A percentile compares a stretch with the other conserved stretches of the same genome.
Evolutionary conservation across 2,113 vertebrate species (phyloP).

Genomic region (Haemorhous mexicanus): DNA sequence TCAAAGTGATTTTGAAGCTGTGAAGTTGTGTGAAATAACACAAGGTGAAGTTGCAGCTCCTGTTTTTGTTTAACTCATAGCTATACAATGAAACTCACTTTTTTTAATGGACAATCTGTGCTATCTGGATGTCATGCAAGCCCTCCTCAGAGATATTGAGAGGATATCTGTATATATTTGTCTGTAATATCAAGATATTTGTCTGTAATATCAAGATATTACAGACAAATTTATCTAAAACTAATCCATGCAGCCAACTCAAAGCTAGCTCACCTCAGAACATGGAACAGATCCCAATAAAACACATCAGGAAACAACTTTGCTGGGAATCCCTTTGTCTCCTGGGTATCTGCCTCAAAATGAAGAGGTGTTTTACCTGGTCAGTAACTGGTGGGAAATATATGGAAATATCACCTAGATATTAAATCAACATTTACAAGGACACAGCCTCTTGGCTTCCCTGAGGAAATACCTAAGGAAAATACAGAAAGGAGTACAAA

Average conservation of each 20-base stretch:
- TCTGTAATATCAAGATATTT: not conserved
- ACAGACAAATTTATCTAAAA: not conserved
- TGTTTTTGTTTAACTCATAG: not conserved
- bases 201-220: no score
- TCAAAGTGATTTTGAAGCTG: not conserved
- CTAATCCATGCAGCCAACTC: not conserved
- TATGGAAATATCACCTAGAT: not conserved
- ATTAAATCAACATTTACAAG: not conserved
- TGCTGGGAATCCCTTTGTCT: not conserved
- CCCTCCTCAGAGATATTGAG: not conserved
- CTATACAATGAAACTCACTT: not conserved
- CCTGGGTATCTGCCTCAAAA: not conserved
- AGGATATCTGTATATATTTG: not conserved
- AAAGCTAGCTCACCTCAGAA: not conserved
- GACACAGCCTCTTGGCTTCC: not conserved
- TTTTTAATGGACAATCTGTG: not conserved
- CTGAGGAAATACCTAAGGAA: not conserved
- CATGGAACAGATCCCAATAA: not conserved
- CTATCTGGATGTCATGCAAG: not conserved
- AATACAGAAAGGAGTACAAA: not conserved
- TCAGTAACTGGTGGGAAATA: not conserved
- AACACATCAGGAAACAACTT: not conserved
- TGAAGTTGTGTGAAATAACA: fast-evolving
- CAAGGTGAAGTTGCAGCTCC: not conserved
- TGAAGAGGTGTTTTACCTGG: not conserved